Percentiles rank a stretch among this genome's conserved stretches.
These are phyloP conservation scores for Cinclus mexicanus DNA, from an alignment of 2,113 vertebrate species.

Conservation along the genomic window DNA sequence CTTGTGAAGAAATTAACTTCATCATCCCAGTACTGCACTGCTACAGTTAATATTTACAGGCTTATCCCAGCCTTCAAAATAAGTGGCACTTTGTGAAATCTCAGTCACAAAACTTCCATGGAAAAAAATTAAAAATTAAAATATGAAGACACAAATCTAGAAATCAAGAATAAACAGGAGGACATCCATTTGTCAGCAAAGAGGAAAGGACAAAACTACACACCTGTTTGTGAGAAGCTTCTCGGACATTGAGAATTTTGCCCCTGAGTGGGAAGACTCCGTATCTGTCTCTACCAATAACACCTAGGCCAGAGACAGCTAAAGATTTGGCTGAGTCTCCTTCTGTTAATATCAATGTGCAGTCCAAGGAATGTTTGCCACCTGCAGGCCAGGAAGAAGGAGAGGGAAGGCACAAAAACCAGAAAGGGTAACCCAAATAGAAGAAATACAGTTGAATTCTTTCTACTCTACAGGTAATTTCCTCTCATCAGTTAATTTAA, in stretches of 20 bases:
- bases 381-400: conserved; percentile 72
- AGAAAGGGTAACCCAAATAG: background rate
- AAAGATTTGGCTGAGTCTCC: conserved; percentile 97
- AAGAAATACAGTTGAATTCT: background rate
- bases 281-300: conserved; percentile 94
- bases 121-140: background rate
- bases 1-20: background rate
- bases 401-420: background rate
- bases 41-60: background rate
- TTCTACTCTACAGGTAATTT: background rate
- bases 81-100: background rate
- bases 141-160: background rate
- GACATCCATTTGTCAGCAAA: background rate
- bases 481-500: background rate
- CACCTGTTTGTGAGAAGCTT: conserved; percentile 98
- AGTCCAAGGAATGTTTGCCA: conserved; percentile 96
- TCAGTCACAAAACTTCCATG: background rate
- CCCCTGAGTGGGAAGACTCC: conserved; percentile 97
- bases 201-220: background rate
- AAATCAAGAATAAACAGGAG: background rate
- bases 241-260: conserved; percentile 97
- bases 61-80: background rate
- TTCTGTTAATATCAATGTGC: conserved; percentile 96
- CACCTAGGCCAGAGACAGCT: conserved; percentile 94
- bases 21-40: background rate